Conservation (phyloP, 2,113 vertebrate genomes). For the Odocoileus virginianus region DNA sequence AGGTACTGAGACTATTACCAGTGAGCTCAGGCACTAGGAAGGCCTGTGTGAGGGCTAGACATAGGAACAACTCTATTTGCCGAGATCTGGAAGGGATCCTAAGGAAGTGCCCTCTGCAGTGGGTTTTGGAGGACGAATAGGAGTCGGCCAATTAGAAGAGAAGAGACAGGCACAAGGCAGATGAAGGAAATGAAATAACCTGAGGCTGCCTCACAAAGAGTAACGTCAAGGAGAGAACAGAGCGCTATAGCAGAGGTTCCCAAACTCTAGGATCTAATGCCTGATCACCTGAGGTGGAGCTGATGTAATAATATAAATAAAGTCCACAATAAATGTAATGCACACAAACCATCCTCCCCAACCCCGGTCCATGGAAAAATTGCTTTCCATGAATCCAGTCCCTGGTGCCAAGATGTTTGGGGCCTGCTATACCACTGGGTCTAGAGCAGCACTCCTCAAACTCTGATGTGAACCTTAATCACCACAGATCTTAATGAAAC, state of each 20-base stretch:
- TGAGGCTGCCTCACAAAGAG: background rate
- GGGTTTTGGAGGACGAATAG: constrained; percentile 1
- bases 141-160: background rate
- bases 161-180: background rate
- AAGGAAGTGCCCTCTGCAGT: background rate
- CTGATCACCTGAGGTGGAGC: background rate
- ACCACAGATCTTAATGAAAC: background rate
- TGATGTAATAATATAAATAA: background rate
- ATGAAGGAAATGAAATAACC: background rate
- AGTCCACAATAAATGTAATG: background rate
- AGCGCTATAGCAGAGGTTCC: background rate
- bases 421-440: background rate
- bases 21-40: background rate
- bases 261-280: background rate
- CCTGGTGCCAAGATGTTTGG: background rate
- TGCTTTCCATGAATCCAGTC: background rate
- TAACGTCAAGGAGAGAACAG: background rate
- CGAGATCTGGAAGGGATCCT: background rate
- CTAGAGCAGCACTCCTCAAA: background rate
- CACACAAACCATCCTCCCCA: background rate
- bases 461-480: fast-evolving
- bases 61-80: background rate
- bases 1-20: fast-evolving
- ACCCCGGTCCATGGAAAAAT: background rate
- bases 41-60: background rate